phyloP scores from a whole-genome alignment of 2,888 invertebrate species.

The Dendrolimus pini region DNA sequence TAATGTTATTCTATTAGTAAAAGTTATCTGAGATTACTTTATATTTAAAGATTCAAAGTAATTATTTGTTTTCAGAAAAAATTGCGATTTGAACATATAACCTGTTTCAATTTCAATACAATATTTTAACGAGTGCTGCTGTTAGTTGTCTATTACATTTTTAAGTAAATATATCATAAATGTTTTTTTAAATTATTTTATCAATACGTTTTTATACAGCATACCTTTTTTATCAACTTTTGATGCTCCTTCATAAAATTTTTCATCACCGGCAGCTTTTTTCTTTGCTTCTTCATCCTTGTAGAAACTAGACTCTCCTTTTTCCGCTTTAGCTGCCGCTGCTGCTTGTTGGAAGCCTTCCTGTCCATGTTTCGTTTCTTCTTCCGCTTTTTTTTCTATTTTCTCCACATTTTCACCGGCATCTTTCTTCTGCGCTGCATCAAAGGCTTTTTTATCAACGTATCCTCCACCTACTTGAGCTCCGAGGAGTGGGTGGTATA shows the following conservation, averaged over 20 bases:
- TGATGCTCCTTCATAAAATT: constrained; percentile 75
- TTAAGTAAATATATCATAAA: too few relatives aligned
- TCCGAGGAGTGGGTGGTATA: constrained; percentile 57
- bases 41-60: too few relatives aligned
- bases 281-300: constrained; percentile 76
- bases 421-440: constrained; percentile 74
- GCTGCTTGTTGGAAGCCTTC: constrained; percentile 75
- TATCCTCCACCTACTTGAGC: constrained; percentile 64
- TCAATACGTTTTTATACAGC: too few relatives aligned
- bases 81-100: too few relatives aligned
- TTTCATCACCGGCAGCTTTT: constrained; percentile 77
- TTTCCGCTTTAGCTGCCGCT: constrained; percentile 73
- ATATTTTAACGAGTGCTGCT: too few relatives aligned
- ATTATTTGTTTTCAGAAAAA: too few relatives aligned
- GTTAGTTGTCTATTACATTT: too few relatives aligned
- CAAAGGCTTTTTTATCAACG: constrained; percentile 75
- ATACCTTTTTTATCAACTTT: constrained; percentile 76
- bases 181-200: too few relatives aligned
- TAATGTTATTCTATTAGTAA: too few relatives aligned
- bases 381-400: constrained; percentile 71
- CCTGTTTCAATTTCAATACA: too few relatives aligned
- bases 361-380: constrained; percentile 72
- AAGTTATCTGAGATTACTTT: too few relatives aligned
- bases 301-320: constrained; percentile 68
- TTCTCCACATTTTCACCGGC: constrained; percentile 75